Base-by-base conservation (phyloP, 2,888 invertebrate genomes). In the Hofmannophila pseudospretella region DNA sequence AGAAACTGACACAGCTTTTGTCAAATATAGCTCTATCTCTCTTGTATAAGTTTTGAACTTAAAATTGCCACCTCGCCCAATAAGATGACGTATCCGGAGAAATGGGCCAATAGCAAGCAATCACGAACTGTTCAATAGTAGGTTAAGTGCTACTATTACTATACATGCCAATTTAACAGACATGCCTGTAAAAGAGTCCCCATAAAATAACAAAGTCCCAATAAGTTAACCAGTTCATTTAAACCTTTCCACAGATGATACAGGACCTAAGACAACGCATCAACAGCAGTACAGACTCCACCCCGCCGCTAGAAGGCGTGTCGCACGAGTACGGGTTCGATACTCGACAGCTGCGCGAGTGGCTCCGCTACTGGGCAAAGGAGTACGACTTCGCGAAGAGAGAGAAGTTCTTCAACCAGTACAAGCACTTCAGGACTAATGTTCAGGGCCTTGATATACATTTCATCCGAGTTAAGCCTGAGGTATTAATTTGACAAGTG, bases 251-350 rank as follows among this genome's bases (percentile, higher is more conserved):
- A 22, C 59, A 84, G 84, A 65, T 77, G 66, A 49, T 80, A 8
- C 54, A 57, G 38, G 79, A 81, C 30, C 59, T 85, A 0, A 67
- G 54, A 35, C 47, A 53, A 0, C 69, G 80, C 1, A 41, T 85
- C 0, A 65, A 64, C 26, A 68, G 62, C 26, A 65, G 61, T 32
- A 60, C 68, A 1, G 38, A 51, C 1, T 57, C 66, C 22, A 67
- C 87, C 0, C 84, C 87, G 3, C 91, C 94, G 0, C 69, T 94
- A n/a, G 92, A 94, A 71, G 91, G 89, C 9, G 79, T 88, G 0
- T 89, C 82, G 1, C 96, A 96, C 69, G 88, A 92, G 48, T 97
- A 96, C 62, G 97, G 97, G 0, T 90, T 95, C 66, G 93, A 94
- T 63, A 80, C 90, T 0, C 85, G 89, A 0, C 89, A 90, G 36